Conservation (phyloP, 2,113 vertebrate species). For the Raja brachyura region DNA sequence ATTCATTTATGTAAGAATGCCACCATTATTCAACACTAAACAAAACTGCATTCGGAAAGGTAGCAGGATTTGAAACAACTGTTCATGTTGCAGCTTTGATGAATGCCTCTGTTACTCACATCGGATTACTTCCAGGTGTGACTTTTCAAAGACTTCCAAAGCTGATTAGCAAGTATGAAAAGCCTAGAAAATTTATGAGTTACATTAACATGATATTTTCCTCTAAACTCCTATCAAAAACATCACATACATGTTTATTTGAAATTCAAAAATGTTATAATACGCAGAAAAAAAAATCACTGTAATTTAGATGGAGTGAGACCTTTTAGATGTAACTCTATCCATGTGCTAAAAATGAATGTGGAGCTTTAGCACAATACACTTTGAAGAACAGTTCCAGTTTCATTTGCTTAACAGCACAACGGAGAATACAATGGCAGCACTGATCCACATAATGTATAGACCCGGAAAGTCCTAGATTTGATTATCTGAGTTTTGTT, state of each 20-base stretch:
- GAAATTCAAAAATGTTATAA: background rate
- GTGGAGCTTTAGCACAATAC: background rate
- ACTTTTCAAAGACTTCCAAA: constrained; percentile 33
- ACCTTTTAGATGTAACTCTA: background rate
- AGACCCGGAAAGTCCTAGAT: background rate
- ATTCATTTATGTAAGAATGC: background rate
- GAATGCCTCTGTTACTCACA: constrained; percentile 44
- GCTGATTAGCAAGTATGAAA: constrained; percentile 34
- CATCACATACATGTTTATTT: background rate
- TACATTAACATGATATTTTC: constrained; percentile 28
- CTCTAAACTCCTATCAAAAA: background rate
- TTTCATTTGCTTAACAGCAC: background rate
- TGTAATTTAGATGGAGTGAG: background rate
- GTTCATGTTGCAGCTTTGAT: constrained; percentile 52
- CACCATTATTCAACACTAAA: constrained; percentile 39
- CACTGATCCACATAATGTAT: background rate
- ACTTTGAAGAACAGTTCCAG: background rate
- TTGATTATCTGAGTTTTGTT: background rate
- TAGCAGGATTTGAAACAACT: constrained; percentile 49
- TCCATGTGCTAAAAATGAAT: background rate
- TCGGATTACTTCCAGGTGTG: constrained; percentile 55
- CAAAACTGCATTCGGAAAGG: constrained; percentile 47
- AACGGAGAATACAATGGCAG: background rate
- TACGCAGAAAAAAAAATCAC: background rate
- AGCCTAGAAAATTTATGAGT: constrained; percentile 34